A percentile compares a stretch with the other conserved stretches of the same genome.
Evolutionary conservation across 2,888 invertebrate genomes (phyloP).

Genomic region (Enchytraeus crypticus): DNA sequence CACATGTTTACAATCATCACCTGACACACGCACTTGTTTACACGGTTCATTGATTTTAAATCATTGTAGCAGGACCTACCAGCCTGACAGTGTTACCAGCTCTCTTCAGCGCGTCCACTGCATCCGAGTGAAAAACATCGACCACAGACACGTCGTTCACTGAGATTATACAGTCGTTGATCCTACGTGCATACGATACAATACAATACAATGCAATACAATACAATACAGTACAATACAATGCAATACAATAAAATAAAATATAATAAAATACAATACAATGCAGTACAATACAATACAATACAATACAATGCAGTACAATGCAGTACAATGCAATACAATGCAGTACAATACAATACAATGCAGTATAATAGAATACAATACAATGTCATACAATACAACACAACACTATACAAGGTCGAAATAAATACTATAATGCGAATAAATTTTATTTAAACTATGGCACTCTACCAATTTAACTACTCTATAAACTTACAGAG

Average conservation of each 20-base stretch:
- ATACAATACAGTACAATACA: neutral
- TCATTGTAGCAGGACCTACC: constrained; percentile 3
- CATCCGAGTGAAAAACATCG: constrained; percentile 85
- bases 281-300: neutral
- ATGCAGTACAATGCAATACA: neutral
- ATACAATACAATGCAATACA: neutral
- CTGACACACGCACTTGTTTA: too few species aligned
- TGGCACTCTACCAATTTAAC: too few species aligned
- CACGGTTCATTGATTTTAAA: neutral
- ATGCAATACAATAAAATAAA: too few species aligned
- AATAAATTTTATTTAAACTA: too few species aligned
- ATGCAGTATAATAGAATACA: too few species aligned
- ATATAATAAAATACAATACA: too few species aligned
- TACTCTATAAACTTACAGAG: too few species aligned
- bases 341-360: neutral
- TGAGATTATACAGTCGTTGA: constrained; percentile 85
- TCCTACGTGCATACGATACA: constrained; percentile 5
- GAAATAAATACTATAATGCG: too few species aligned
- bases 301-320: neutral
- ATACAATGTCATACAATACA: too few species aligned
- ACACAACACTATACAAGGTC: too few species aligned
- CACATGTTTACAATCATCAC: neutral
- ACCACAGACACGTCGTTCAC: constrained; percentile 87
- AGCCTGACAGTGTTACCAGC: constrained; percentile 59
- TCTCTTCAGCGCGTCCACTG: constrained; percentile 91